phyloP scores from a whole-genome alignment of 2,888 invertebrate species.

The Drosophila planitibia region DNA sequence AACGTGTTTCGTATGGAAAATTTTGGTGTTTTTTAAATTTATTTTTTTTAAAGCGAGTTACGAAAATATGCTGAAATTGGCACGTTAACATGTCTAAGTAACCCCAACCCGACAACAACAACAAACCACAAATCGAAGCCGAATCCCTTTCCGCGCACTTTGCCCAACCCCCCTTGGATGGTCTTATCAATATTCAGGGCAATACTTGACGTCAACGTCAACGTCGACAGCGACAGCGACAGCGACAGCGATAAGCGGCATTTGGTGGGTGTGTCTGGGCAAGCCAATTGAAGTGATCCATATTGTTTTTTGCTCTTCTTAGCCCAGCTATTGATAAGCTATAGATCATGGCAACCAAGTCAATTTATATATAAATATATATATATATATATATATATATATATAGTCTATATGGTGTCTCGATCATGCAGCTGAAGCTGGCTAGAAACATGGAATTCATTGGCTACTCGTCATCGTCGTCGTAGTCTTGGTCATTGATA shows the following conservation, averaged over 20 bases:
- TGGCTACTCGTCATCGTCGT: not conserved
- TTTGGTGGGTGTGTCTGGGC: constrained; percentile 56
- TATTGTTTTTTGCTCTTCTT: not conserved
- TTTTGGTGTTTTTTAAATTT: not conserved
- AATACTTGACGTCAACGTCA: constrained; percentile 42
- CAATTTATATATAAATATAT: not conserved
- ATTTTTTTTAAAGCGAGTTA: not conserved
- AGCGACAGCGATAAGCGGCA: constrained; percentile 41
- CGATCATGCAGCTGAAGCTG: constrained; percentile 30
- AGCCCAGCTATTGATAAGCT: constrained; percentile 31
- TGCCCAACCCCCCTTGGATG: not conserved
- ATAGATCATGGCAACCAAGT: constrained; percentile 30
- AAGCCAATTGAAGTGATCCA: constrained; percentile 30
- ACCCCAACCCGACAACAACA: not conserved
- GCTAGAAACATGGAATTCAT: constrained; percentile 28
- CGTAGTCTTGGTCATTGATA: constrained; percentile 49
- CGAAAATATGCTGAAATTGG: constrained; percentile 12
- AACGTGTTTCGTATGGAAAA: constrained; percentile 2
- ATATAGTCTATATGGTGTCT: not conserved
- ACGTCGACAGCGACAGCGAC: constrained; percentile 9
- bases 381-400: not conserved
- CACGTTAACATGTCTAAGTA: constrained; percentile 3
- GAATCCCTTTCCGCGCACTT: not conserved
- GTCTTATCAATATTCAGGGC: constrained; percentile 45
- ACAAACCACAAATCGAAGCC: not conserved